Conservation (phyloP, 2,113 vertebrate genomes). For the Strix uralensis region DNA sequence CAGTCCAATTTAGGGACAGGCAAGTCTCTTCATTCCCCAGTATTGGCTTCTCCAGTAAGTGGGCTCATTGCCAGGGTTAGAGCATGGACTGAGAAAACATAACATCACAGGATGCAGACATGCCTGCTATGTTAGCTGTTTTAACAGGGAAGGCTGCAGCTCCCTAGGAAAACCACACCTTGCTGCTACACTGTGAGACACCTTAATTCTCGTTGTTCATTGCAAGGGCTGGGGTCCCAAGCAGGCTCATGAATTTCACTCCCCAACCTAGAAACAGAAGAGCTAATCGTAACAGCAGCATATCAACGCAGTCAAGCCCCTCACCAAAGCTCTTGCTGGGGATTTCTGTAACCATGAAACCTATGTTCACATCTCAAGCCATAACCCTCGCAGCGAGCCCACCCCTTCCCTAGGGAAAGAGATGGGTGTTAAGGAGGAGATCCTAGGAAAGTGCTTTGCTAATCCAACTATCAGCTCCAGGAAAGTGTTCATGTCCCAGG, state of each 20-base stretch:
- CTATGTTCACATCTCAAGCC: accelerated
- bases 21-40: neutral
- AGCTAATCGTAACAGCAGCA: neutral
- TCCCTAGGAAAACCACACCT: neutral
- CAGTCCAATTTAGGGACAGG: neutral
- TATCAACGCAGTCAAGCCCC: accelerated
- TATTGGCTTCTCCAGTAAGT: neutral
- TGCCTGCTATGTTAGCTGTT: accelerated
- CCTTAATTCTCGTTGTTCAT: neutral
- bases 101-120: neutral
- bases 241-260: neutral
- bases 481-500: neutral
- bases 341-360: neutral
- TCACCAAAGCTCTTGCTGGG: neutral
- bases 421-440: neutral
- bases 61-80: neutral
- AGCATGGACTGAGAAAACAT: neutral
- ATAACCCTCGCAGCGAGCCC: neutral
- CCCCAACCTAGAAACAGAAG: neutral
- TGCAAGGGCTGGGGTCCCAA: neutral
- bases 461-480: neutral
- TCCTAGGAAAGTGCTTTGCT: neutral
- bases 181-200: accelerated
- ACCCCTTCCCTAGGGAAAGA: neutral
- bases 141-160: neutral